phyloP scores from a whole-genome alignment of 1,140 invertebrate genomes.

The Argopecten irradians region DNA sequence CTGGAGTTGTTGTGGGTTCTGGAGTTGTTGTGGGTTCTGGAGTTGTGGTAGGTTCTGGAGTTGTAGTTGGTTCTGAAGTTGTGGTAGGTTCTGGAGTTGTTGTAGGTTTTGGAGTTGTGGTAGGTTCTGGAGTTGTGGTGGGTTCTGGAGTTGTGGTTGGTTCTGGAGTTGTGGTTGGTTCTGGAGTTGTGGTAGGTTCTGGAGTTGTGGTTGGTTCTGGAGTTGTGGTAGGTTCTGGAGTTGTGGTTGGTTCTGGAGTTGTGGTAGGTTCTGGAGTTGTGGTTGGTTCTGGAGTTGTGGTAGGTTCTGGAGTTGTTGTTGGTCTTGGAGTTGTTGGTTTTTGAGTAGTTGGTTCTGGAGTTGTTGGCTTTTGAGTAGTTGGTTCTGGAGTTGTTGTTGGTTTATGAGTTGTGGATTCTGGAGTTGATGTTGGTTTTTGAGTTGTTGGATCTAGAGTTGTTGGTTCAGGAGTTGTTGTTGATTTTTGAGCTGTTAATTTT shows the following conservation, averaged over 20 bases:
- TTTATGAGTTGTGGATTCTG: slow-evolving; percentile 7
- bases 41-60: background rate
- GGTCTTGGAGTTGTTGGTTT: slow-evolving; percentile 27
- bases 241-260: background rate
- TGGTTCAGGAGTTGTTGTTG: background rate
- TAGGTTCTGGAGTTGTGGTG: background rate
- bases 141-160: background rate
- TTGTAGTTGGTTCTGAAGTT: background rate
- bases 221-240: slow-evolving; percentile 28
- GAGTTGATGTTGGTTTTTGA: background rate
- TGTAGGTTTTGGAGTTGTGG: background rate
- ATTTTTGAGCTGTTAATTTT: background rate
- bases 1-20: background rate
- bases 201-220: slow-evolving; percentile 4
- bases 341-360: slow-evolving; percentile 25
- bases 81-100: background rate
- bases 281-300: slow-evolving; percentile 27
- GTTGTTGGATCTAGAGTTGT: background rate
- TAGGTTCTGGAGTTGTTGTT: slow-evolving; percentile 27
- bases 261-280: slow-evolving; percentile 6
- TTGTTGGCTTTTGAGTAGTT: background rate
- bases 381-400: slow-evolving; percentile 31
- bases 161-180: background rate
- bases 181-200: slow-evolving; percentile 31
- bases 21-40: background rate